phyloP scores from a whole-genome alignment of 2,797 vertebrate genomes.

The Oreortyx pictus region DNA sequence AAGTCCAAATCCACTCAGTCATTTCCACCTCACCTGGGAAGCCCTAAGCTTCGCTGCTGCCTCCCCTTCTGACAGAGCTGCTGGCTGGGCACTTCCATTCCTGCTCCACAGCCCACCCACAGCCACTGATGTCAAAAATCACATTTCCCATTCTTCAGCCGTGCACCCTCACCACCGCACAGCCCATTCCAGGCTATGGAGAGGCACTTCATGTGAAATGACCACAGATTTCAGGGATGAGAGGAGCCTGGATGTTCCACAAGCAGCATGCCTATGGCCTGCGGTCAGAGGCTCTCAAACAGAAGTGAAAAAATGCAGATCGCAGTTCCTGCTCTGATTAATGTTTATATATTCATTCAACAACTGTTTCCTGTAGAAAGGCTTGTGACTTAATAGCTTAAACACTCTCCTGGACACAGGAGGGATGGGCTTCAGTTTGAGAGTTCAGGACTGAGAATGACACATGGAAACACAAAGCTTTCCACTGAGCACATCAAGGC shows the following conservation, averaged over 20 bases:
- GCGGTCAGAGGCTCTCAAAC: conserved; percentile 6
- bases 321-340: conserved; percentile 36
- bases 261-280: accelerated
- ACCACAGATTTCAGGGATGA: not conserved
- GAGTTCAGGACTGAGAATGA: conserved; percentile 3
- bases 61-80: not conserved
- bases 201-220: not conserved
- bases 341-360: conserved; percentile 52
- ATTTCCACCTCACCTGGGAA: conserved; percentile 27
- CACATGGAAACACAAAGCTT: conserved; percentile 37
- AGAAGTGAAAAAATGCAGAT: conserved; percentile 13
- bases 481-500: not conserved
- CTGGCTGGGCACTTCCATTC: conserved; percentile 26
- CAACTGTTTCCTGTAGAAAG: conserved; percentile 47
- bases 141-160: not conserved
- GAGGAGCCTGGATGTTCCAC: not conserved
- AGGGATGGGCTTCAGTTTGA: not conserved
- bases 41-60: not conserved
- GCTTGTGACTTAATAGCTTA: conserved; percentile 21
- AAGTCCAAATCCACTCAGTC: not conserved
- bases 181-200: not conserved
- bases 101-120: not conserved
- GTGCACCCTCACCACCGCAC: not conserved
- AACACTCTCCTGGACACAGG: conserved; percentile 3
- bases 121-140: not conserved